A percentile compares a stretch with the other conserved stretches of the same genome.
Conservation (phyloP, 2,888 invertebrate genomes). For the Monoplex corrugatus region DNA sequence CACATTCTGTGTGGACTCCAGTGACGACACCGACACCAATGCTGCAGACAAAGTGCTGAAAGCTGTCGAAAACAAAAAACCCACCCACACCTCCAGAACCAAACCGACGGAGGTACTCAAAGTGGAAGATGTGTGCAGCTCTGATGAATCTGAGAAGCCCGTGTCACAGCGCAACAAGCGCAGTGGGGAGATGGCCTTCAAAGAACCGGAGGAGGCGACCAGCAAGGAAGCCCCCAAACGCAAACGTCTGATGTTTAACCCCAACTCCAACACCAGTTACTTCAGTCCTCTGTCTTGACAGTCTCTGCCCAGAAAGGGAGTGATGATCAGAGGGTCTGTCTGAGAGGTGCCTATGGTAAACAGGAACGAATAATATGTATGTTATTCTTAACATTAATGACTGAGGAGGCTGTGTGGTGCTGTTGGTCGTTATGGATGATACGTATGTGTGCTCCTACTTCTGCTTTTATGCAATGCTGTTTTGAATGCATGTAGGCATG, state of each 20-base stretch:
- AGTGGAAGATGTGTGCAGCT: conserved; percentile 51
- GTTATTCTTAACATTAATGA: no score
- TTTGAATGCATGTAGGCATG: no score
- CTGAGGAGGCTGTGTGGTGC: no score
- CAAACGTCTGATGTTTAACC: conserved; percentile 54
- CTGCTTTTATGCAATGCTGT: no score
- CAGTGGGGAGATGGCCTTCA: conserved; percentile 45
- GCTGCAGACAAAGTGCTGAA: background rate
- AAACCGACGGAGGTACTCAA: conserved; percentile 15
- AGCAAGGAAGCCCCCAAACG: conserved; percentile 26
- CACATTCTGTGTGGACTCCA: conserved; percentile 50
- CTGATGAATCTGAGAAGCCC: conserved; percentile 62
- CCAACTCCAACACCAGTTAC: conserved; percentile 54
- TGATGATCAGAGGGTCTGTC: background rate
- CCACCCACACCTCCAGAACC: conserved; percentile 40
- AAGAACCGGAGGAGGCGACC: conserved; percentile 10
- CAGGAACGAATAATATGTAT: no score
- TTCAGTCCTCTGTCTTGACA: conserved; percentile 59
- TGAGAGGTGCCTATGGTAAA: background rate
- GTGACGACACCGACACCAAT: background rate
- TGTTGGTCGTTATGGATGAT: no score
- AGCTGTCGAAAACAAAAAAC: conserved; percentile 25
- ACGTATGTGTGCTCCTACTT: no score
- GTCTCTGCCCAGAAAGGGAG: background rate
- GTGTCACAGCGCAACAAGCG: conserved; percentile 34